These are phyloP conservation scores for Cotesia glomerata DNA, from an alignment of 1,140 invertebrate genomes.

Conservation along the genomic window DNA sequence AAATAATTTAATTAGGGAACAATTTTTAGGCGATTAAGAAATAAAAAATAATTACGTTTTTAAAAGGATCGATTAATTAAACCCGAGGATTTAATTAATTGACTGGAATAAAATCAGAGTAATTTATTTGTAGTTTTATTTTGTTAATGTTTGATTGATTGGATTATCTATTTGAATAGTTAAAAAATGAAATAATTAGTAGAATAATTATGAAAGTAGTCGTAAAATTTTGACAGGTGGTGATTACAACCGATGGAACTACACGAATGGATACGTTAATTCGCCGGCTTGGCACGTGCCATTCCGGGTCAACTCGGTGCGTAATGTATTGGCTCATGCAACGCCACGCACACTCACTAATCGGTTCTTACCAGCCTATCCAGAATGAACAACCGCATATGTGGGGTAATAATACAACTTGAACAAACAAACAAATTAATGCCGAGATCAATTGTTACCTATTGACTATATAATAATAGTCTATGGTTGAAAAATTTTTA, in stretches of 20 bases:
- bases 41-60: too few species aligned
- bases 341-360: slow-evolving; percentile 62
- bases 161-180: background rate
- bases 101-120: background rate
- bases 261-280: slow-evolving; percentile 62
- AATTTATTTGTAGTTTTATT: background rate
- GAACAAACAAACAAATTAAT: slow-evolving; percentile 12
- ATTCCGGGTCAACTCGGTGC: slow-evolving; percentile 60
- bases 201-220: slow-evolving; percentile 34
- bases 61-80: background rate
- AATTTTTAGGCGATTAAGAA: slow-evolving; percentile 22
- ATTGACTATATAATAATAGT: too few species aligned
- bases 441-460: background rate
- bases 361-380: slow-evolving; percentile 60
- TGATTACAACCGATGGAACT: slow-evolving; percentile 62
- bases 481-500: too few species aligned
- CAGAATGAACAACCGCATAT: slow-evolving; percentile 44
- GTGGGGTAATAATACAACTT: slow-evolving; percentile 23
- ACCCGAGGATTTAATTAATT: background rate
- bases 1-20: slow-evolving; percentile 38
- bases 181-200: background rate
- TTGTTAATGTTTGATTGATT: background rate
- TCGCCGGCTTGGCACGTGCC: slow-evolving; percentile 63
- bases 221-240: slow-evolving; percentile 60
- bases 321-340: slow-evolving; percentile 65